phyloP scores from a whole-genome alignment of 2,888 invertebrate species.

The Creontiades dilutus region DNA sequence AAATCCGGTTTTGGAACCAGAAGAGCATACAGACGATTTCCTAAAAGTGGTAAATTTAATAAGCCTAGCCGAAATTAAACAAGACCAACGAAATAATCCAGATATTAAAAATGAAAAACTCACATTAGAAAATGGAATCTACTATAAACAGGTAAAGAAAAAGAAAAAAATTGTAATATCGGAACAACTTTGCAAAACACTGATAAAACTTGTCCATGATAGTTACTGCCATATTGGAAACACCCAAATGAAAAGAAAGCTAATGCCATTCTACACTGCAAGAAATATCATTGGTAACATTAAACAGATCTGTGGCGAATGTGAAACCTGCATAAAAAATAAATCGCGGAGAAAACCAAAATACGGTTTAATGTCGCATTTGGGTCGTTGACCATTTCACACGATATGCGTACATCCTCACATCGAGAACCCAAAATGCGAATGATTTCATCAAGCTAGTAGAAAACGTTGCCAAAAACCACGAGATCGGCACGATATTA shows the following conservation, averaged over 20 bases:
- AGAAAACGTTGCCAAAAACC: background rate
- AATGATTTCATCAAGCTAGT: slow-evolving; percentile 76
- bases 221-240: slow-evolving; percentile 65
- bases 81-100: too few relatives aligned
- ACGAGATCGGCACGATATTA: slow-evolving; percentile 74
- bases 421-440: slow-evolving; percentile 76
- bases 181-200: slow-evolving; percentile 38
- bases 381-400: slow-evolving; percentile 75
- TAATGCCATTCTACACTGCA: slow-evolving; percentile 14
- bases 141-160: too few relatives aligned
- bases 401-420: slow-evolving; percentile 76
- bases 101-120: too few relatives aligned
- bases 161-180: background rate
- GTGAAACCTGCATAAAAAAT: slow-evolving; percentile 76
- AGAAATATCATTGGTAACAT: slow-evolving; percentile 74
- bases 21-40: too few relatives aligned
- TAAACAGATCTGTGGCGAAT: slow-evolving; percentile 74
- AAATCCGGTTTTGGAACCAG: too few relatives aligned
- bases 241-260: slow-evolving; percentile 15
- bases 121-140: too few relatives aligned
- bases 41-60: too few relatives aligned
- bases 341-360: slow-evolving; percentile 76
- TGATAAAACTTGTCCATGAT: slow-evolving; percentile 47
- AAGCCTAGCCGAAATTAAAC: too few relatives aligned
- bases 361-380: slow-evolving; percentile 76